Evolutionary conservation across 2,113 vertebrate genomes (phyloP).

Genomic region (Fulica atra): DNA sequence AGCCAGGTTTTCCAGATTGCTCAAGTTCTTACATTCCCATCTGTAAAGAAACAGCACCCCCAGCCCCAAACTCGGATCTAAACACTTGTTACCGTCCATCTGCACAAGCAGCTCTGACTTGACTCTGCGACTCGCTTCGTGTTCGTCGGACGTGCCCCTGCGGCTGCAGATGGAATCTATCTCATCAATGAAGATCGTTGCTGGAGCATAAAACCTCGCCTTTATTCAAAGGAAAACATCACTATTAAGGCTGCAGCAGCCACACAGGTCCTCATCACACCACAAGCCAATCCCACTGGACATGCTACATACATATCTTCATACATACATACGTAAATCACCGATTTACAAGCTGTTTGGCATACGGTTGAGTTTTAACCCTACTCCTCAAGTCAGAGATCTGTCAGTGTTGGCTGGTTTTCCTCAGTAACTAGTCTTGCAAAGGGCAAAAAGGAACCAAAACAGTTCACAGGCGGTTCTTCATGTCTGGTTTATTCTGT

Average conservation of each 20-base stretch:
- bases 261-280: not conserved
- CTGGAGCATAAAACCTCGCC: conserved; percentile 84
- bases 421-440: not conserved
- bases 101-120: conserved; percentile 85
- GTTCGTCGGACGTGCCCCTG: conserved; percentile 82
- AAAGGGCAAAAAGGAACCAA: not conserved
- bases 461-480: not conserved
- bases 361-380: not conserved
- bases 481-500: not conserved
- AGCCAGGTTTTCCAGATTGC: not conserved
- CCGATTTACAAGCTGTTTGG: not conserved
- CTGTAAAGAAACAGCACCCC: not conserved
- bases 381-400: not conserved
- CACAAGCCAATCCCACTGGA: not conserved
- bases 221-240: conserved; percentile 61
- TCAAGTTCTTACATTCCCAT: not conserved
- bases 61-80: not conserved
- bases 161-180: conserved; percentile 86
- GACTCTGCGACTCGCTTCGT: conserved; percentile 85
- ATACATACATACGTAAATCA: not conserved
- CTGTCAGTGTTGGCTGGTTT: not conserved
- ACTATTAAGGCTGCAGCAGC: not conserved
- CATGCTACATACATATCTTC: not conserved
- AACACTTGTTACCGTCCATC: conserved; percentile 80
- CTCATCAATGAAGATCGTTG: conserved; percentile 86